Evolutionary conservation across 1,140 invertebrate genomes (phyloP).

Genomic region (Pseudachorutes palmiensis): DNA sequence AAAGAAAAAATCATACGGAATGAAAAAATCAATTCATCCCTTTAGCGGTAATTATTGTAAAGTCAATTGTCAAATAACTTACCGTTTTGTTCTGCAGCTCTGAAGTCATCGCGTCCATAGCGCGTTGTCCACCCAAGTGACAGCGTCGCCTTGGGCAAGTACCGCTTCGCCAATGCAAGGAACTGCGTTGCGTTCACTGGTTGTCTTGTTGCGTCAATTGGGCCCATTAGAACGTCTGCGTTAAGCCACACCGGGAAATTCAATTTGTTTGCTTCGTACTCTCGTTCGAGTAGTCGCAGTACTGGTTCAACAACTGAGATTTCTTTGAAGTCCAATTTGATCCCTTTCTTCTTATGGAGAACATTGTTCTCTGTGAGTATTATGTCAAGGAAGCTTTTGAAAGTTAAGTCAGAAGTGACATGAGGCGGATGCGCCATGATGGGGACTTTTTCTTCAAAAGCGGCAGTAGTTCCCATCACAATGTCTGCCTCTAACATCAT

Average conservation of each 20-base stretch:
- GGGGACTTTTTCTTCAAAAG: slow-evolving; percentile 48
- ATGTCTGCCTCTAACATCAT: slow-evolving; percentile 86
- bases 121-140: slow-evolving; percentile 83
- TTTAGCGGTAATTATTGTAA: no score
- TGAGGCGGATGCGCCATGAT: slow-evolving; percentile 80
- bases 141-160: slow-evolving; percentile 58
- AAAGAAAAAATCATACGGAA: slow-evolving; percentile 10
- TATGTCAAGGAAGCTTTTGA: slow-evolving; percentile 60
- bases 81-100: background rate
- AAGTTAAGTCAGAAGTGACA: slow-evolving; percentile 61
- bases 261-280: slow-evolving; percentile 47
- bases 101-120: slow-evolving; percentile 42
- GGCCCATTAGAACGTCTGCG: slow-evolving; percentile 75
- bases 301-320: slow-evolving; percentile 65
- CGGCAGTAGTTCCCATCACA: slow-evolving; percentile 52
- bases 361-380: slow-evolving; percentile 45
- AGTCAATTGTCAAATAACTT: no score
- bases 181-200: slow-evolving; percentile 63
- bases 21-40: no score
- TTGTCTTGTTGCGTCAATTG: slow-evolving; percentile 52
- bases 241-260: slow-evolving; percentile 76
- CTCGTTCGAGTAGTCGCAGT: slow-evolving; percentile 48
- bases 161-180: slow-evolving; percentile 48
- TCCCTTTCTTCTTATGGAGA: slow-evolving; percentile 58
- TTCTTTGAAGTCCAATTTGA: slow-evolving; percentile 82